Evolutionary conservation across 2,113 vertebrate species (phyloP).

Genomic region (Fulmarus glacialis): DNA sequence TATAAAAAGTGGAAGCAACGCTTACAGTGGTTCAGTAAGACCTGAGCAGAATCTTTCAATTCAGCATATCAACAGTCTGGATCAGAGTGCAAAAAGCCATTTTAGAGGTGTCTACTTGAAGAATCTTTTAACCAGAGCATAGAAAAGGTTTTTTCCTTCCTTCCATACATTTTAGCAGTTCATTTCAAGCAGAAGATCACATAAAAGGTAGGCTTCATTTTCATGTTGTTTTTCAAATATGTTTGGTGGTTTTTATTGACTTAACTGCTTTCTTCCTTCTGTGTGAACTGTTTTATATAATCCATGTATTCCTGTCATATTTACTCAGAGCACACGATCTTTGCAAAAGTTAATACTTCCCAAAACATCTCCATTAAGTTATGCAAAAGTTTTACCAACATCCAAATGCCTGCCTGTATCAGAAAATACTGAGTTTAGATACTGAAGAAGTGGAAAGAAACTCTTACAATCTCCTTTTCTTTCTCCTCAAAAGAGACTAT

Average conservation of each 20-base stretch:
- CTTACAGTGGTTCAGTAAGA: neutral
- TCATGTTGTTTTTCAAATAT: neutral
- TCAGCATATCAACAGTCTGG: neutral
- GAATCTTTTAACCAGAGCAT: neutral
- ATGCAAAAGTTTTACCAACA: neutral
- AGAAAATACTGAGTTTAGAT: neutral
- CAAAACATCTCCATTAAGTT: neutral
- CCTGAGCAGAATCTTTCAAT: neutral
- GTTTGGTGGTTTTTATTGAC: neutral
- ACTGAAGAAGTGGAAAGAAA: neutral
- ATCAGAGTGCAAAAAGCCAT: neutral
- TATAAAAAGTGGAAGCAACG: neutral
- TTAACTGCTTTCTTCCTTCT: neutral
- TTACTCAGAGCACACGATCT: neutral
- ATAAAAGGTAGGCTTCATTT: neutral
- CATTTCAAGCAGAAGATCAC: neutral
- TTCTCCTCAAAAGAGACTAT: neutral
- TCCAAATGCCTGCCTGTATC: neutral
- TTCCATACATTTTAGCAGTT: neutral
- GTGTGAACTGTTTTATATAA: neutral
- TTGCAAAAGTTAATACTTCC: neutral
- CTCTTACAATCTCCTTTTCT: neutral
- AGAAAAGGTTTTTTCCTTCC: neutral
- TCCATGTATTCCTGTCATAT: neutral
- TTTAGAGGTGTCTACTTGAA: neutral